Percentiles rank a stretch among this genome's conserved stretches.
These are phyloP conservation scores for Zaprionus tsacasi DNA, from an alignment of 1,140 invertebrate species.

Conservation along the genomic window DNA sequence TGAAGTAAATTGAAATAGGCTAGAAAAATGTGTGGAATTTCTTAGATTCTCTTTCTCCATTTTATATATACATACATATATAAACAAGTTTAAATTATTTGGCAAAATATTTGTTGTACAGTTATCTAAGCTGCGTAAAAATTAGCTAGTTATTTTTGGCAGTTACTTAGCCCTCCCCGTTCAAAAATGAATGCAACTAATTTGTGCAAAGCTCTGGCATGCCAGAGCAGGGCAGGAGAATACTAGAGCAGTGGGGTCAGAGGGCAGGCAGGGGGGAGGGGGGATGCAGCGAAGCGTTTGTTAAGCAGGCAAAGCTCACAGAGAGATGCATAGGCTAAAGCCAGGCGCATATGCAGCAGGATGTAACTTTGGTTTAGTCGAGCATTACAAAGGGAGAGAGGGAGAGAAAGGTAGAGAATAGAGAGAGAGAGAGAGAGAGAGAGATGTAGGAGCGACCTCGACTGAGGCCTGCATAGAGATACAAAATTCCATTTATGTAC, in stretches of 20 bases:
- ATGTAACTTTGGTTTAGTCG: conserved; percentile 30
- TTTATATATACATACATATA: background rate
- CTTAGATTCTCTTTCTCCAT: background rate
- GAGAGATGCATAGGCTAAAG: conserved; percentile 45
- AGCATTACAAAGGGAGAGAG: background rate
- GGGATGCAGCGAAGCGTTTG: conserved; percentile 21
- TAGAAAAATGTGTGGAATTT: background rate
- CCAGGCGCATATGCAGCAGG: conserved; percentile 42
- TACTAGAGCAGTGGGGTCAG: background rate
- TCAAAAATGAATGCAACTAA: conserved; percentile 48
- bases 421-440: background rate
- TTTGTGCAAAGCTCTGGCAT: conserved; percentile 46
- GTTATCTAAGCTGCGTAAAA: conserved; percentile 8
- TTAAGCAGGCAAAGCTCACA: conserved; percentile 42
- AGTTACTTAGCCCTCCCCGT: conserved; percentile 15
- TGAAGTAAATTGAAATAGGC: conserved; percentile 2
- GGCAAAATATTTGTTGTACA: background rate
- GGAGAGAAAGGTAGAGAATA: background rate
- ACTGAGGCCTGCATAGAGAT: conserved; percentile 17
- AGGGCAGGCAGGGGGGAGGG: background rate
- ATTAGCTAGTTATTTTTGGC: conserved; percentile 17
- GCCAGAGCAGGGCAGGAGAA: background rate
- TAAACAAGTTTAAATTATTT: background rate
- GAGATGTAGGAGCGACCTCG: background rate
- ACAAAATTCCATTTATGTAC: conserved; percentile 44